Conservation (phyloP, 2,113 vertebrate genomes). For the Pimephales promelas region DNA sequence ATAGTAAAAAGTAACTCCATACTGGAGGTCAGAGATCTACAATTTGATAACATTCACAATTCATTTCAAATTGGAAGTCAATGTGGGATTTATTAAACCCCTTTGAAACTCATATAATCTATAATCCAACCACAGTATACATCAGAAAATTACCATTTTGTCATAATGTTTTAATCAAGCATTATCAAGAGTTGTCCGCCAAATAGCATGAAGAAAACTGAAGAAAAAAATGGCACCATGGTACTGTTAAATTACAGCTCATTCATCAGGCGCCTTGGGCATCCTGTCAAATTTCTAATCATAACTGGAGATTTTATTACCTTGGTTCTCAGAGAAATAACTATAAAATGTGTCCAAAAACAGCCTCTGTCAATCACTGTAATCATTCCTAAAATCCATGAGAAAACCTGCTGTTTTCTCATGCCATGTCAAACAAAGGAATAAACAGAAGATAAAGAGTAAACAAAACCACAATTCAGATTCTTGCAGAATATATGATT, state of each 20-base stretch:
- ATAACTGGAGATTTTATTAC: neutral
- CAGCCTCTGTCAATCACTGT: neutral
- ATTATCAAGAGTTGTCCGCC: neutral
- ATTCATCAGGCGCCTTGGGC: neutral
- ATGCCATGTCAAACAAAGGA: neutral
- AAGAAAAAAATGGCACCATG: neutral
- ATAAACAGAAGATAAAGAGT: neutral
- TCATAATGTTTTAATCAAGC: neutral
- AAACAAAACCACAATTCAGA: slow-evolving; percentile 3
- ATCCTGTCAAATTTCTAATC: slow-evolving; percentile 5
- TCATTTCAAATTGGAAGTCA: neutral
- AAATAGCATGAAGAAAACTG: neutral
- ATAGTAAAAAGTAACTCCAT: no score
- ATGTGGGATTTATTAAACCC: neutral
- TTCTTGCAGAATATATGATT: neutral
- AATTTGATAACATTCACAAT: neutral
- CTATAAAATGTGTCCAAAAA: neutral
- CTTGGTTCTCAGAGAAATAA: neutral
- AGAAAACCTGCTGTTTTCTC: neutral
- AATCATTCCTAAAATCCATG: neutral
- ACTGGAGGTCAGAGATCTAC: no score
- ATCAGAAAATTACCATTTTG: neutral
- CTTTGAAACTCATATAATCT: no score
- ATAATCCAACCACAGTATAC: neutral
- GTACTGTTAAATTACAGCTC: neutral